Base-by-base conservation (phyloP, 2,888 invertebrate genomes). In the Coleophora flavipennella region DNA sequence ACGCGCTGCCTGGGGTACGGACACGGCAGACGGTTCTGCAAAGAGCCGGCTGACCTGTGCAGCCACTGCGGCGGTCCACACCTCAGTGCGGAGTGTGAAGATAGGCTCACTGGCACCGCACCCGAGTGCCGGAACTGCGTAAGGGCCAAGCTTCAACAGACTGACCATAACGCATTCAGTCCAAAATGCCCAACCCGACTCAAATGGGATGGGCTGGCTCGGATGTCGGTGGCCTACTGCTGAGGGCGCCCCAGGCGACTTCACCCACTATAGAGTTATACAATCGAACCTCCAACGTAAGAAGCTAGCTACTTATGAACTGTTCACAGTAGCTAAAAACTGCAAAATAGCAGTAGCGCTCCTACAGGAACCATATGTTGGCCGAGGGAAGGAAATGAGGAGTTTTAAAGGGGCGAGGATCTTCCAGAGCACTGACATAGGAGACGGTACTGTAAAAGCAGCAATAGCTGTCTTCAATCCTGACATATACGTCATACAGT, bases 321-420 rank as follows among this genome's bases (percentile, higher is more conserved):
- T n/a, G n/a, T n/a, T n/a, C n/a, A n/a, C n/a, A n/a, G n/a, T n/a
- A n/a, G n/a, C n/a, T 11, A 46, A 46, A n/a, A 38, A 44, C 0
- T 13, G 3, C 1, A 39, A 31, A 3, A n/a, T 33, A 1, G 39
- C 35, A 25, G n/a, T 38, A 1, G 26, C 29, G 1, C 27, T 46
- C 3, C 7, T 49, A 1, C 44, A 44, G 31, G 44, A 48, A 31
- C 48, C 45, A 0, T 48, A 46, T 31, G 33, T 46, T 2, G 44
- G 46, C 1, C 31, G 36, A 12, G 20, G n/a, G n/a, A n/a, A n/a
- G 32, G 10, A 39, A 25, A 29, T 12, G 9, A 9, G 12, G 2
- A 13, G 32, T 2, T 1, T 10, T 6, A 35, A 36, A 6, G 1
- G 29, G 43, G 10, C 49, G 45, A 27, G 3, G 31, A 9, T 11